Conservation (phyloP, 92 coral and sea anemone species). For the Plumapathes pennacea region DNA sequence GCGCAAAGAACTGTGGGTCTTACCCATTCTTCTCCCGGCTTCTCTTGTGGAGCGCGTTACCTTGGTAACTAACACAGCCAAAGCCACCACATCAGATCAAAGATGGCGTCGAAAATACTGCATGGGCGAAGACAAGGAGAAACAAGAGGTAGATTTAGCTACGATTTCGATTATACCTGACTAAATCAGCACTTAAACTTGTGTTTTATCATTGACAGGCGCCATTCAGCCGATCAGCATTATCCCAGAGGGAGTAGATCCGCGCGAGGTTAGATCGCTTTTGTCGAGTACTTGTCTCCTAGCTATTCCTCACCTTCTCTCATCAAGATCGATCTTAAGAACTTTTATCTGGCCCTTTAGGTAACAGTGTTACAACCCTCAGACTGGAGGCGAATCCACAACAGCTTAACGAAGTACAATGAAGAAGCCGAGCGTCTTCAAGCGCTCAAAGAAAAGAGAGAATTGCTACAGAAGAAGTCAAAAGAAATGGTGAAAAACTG, state of each 20-base stretch:
- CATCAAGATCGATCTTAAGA: neutral
- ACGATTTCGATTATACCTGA: too few species aligned
- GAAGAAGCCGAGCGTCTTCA: slow-evolving; percentile 82
- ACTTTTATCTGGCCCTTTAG: slow-evolving; percentile 16
- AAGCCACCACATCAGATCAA: too few species aligned
- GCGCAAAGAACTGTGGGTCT: too few species aligned
- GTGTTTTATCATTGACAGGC: slow-evolving; percentile 8
- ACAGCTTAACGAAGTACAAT: slow-evolving; percentile 82
- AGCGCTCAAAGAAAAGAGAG: slow-evolving; percentile 71
- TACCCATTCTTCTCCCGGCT: too few species aligned
- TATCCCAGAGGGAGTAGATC: slow-evolving; percentile 80
- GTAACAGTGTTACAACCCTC: slow-evolving; percentile 93
- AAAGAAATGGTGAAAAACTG: slow-evolving; percentile 87
- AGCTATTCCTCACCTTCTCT: neutral
- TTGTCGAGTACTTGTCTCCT: neutral
- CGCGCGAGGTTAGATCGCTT: slow-evolving; percentile 76
- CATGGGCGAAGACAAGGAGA: slow-evolving; percentile 96
- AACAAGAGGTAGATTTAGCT: slow-evolving; percentile 77
- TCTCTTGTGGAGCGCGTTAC: too few species aligned
- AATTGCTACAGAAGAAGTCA: slow-evolving; percentile 77
- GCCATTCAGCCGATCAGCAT: slow-evolving; percentile 59
- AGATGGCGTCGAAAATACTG: slow-evolving; percentile 88
- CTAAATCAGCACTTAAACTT: too few species aligned
- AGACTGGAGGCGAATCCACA: slow-evolving; percentile 94
- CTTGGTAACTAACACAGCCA: too few species aligned